Base-by-base conservation (phyloP, 2,888 invertebrate genomes). In the Lumbricus terrestris region DNA sequence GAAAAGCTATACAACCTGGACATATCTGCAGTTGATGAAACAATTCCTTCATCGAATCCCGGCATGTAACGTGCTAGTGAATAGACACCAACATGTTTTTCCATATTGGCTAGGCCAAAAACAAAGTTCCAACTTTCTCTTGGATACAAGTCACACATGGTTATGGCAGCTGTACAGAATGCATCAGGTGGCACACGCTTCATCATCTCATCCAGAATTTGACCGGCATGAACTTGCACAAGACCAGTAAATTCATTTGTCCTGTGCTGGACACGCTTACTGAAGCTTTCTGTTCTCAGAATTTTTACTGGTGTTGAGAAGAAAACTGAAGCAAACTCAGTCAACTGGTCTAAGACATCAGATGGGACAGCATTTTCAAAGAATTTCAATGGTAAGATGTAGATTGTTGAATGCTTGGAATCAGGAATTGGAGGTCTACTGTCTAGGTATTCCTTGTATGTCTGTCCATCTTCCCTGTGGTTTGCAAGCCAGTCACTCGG, bases 61-160 rank as follows among this genome's bases (percentile, higher is more conserved):
- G 85, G 85, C 85, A 85, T 85, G 85, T 85, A 85, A 35, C 85
- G 85, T 35, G 85, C 85, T 35, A 85, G 35, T 37, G 85, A 85
- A 35, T 85, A 85, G 35, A 85, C 85, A 85, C 85, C 85, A 37
- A 85, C 85, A 23, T 37, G 85, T 35, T 16, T 34, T 37, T 85
- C 15, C 35, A 35, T 85, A 15, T 35, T 85, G 35, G 85, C 85
- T 37, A 85, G 37, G 23, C 85, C 85, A 85, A 85, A 85, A 35
- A 85, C 85, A 85, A 85, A 85, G 37, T 85, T 85, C 85, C 85
- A 85, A 37, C 85, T 85, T 13, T 85, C 85, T 85, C n/a, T 34
- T 35, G 85, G 85, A 85, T 85, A 85, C 85, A 85, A 37, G 37
- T 85, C 85, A 37, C 85, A 85, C 85, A 85, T 85, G 20, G 85